Conservation (phyloP, 2,113 vertebrate genomes). For the Python bivittatus region DNA sequence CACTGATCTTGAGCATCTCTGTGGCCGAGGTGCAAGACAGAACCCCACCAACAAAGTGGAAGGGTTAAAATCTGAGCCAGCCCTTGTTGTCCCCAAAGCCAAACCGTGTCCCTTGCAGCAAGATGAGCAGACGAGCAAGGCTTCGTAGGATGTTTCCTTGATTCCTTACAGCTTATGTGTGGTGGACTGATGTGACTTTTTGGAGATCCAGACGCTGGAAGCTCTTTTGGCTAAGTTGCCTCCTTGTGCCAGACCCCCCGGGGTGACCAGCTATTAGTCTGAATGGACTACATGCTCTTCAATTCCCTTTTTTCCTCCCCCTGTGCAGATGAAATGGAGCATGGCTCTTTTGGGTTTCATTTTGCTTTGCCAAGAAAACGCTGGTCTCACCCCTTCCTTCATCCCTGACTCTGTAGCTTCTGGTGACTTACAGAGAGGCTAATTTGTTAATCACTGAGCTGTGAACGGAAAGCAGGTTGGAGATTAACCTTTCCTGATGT, state of each 20-base stretch:
- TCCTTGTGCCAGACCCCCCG: background rate
- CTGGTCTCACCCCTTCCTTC: background rate
- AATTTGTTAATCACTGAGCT: constrained; percentile 16
- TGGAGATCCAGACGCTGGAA: background rate
- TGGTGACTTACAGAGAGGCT: background rate
- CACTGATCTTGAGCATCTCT: background rate
- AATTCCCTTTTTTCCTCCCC: background rate
- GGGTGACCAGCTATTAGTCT: background rate
- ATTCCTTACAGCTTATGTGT: background rate
- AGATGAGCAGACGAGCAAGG: background rate
- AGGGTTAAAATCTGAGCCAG: background rate
- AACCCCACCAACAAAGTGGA: background rate
- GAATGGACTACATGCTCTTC: background rate
- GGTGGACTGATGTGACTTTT: background rate
- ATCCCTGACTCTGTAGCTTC: background rate
- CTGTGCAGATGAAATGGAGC: background rate
- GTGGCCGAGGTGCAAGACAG: background rate
- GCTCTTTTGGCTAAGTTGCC: background rate
- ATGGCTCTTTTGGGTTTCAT: background rate
- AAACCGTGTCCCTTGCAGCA: constrained; percentile 29
- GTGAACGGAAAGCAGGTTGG: background rate
- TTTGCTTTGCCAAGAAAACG: background rate
- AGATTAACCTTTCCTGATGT: background rate
- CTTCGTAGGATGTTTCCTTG: background rate
- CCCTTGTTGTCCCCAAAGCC: background rate